phyloP scores from a whole-genome alignment of 2,888 invertebrate species.

The Gisinianus flammeolus region DNA sequence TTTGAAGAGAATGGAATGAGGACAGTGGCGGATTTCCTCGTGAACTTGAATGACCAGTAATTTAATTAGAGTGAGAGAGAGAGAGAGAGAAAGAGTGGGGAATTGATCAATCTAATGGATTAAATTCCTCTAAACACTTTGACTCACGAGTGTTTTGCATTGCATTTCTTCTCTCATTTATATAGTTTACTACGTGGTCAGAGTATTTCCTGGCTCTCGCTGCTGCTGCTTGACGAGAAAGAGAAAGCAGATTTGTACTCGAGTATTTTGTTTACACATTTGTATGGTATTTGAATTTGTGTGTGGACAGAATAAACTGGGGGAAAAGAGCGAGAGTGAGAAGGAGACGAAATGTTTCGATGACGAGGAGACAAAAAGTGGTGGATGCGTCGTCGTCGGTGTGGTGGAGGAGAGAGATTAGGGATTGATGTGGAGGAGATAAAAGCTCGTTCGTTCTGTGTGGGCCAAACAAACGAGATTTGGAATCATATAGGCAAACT shows the following conservation, averaged over 20 bases:
- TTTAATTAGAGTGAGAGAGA: slow-evolving; percentile 38
- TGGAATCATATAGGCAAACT: not conserved
- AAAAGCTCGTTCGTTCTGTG: too few relatives aligned
- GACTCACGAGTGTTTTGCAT: not conserved
- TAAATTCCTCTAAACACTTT: slow-evolving; percentile 36
- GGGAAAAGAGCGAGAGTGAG: too few relatives aligned
- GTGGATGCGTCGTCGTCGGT: too few relatives aligned
- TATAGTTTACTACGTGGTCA: too few relatives aligned
- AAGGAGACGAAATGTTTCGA: too few relatives aligned
- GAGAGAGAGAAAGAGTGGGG: slow-evolving; percentile 8
- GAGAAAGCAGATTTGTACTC: not conserved
- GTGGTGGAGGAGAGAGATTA: too few relatives aligned
- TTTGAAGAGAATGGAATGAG: not conserved
- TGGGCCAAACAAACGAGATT: not conserved
- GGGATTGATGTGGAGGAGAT: too few relatives aligned
- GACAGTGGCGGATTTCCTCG: not conserved
- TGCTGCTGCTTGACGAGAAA: not conserved
- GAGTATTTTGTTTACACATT: too few relatives aligned
- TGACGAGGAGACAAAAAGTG: too few relatives aligned
- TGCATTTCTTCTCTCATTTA: not conserved
- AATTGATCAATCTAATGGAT: slow-evolving; percentile 44
- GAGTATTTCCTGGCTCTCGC: too few relatives aligned
- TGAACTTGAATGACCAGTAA: slow-evolving; percentile 44
- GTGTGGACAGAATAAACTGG: not conserved
- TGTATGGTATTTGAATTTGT: too few relatives aligned